Evolutionary conservation across 1,140 invertebrate genomes (phyloP).

Genomic region (Glomeris maerens): DNA sequence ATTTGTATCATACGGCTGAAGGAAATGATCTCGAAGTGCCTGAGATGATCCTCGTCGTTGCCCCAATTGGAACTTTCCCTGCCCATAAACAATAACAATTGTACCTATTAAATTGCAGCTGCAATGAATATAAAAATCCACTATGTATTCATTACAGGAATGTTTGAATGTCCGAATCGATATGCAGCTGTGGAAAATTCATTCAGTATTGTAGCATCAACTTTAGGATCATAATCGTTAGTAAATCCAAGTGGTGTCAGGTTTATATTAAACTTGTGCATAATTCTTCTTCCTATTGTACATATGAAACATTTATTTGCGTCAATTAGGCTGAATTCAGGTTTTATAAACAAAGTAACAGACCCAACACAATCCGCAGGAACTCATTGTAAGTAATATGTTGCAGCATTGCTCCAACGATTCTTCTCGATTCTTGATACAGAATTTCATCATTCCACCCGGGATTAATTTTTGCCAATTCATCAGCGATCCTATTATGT

Average conservation of each 20-base stretch:
- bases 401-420: constrained; percentile 35
- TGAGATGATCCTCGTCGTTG: too few species aligned
- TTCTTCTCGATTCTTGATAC: constrained; percentile 72
- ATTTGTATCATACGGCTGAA: not conserved
- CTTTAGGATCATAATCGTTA: constrained; percentile 37
- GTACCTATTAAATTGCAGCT: too few species aligned
- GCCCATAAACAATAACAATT: too few species aligned
- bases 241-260: constrained; percentile 34
- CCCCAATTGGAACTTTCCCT: too few species aligned
- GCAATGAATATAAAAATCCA: too few species aligned
- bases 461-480: constrained; percentile 57
- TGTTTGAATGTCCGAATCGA: constrained; percentile 45
- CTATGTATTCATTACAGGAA: constrained; percentile 31
- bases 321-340: too few species aligned
- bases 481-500: constrained; percentile 72
- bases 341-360: not conserved
- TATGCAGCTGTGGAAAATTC: constrained; percentile 48
- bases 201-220: constrained; percentile 45
- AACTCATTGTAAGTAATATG: constrained; percentile 34
- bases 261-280: constrained; percentile 30
- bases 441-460: constrained; percentile 68
- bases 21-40: constrained; percentile 17
- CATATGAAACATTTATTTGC: too few species aligned
- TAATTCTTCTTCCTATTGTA: constrained; percentile 28
- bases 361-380: constrained; percentile 23